Evolutionary conservation across 2,888 invertebrate genomes (phyloP), one percentile per base, ranked within the genome.

Genomic region (Tenthredo livida): DNA sequence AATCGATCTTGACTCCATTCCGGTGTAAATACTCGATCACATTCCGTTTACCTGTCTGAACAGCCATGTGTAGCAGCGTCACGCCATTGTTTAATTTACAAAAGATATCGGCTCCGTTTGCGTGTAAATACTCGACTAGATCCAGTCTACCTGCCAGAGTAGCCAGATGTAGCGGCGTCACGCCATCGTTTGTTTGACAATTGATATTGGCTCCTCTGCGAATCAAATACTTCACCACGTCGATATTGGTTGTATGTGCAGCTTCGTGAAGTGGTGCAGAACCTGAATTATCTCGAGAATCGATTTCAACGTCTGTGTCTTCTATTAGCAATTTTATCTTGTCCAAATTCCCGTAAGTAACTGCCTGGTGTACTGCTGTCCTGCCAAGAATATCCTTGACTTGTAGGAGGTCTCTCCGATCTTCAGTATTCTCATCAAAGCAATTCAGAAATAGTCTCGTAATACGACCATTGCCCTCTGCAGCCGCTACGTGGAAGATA

Each of bases 381-480:
- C 33, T 12, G 15, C 65, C 65, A 67, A 29, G 9, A 29, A 5
- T 33, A 12, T 67, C 65, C 29, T 12, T 33, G 2, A 17, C 15
- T 15, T 67, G 7, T 0, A 67, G 15, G 61, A 61, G 61, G 21
- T 21, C 25, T 10, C 25, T 25, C 2, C n/a, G n/a, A 25, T 61
- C 61, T 61, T 61, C 25, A 10, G 61, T n/a, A 67, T 67, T 33
- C 9, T 12, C 4, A 6, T 10, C 0, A 15, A 72, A 9, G n/a
- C 21, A 10, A 40, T 72, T 21, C 21, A 40, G 17, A 37, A 72
- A 43, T n/a, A 37, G 15, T 72, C 21, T 40, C 1, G 21, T 12
- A 21, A 72, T 72, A 37, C n/a, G 25, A 43, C 10, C 72, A 72
- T 72, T 72, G 10, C 72, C n/a, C n/a, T 72, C 72, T 40, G 6